phyloP scores from a whole-genome alignment of 2,888 invertebrate genomes.

The Gortyna flavago region DNA sequence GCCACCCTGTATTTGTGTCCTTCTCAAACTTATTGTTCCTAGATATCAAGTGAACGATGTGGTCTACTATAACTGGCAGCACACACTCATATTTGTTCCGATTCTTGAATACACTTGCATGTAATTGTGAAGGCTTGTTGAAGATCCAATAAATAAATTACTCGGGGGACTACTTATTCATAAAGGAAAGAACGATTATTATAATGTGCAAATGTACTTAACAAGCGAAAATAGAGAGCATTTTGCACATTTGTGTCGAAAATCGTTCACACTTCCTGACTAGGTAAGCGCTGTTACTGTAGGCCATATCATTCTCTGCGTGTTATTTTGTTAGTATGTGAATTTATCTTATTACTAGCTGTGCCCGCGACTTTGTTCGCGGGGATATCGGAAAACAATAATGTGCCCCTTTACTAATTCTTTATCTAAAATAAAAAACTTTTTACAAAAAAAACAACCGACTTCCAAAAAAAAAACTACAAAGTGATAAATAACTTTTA shows the following conservation, averaged over 20 bases:
- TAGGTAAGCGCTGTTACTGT: constrained; percentile 5
- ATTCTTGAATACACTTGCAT: background rate
- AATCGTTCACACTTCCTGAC: constrained; percentile 24
- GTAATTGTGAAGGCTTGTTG: background rate
- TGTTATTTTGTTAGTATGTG: background rate
- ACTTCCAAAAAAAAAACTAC: too few species aligned
- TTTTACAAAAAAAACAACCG: too few species aligned
- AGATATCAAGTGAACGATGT: background rate
- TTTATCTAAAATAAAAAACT: too few species aligned
- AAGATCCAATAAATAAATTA: background rate
- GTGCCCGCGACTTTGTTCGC: background rate
- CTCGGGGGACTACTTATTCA: background rate
- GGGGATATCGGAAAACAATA: background rate
- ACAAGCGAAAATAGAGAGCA: constrained; percentile 25
- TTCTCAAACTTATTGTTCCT: background rate
- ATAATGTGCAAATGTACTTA: constrained; percentile 22
- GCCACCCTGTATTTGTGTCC: background rate
- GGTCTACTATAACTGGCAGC: background rate
- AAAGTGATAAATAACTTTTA: too few species aligned
- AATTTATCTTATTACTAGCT: constrained; percentile 8
- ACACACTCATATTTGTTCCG: background rate
- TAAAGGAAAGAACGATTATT: constrained; percentile 5
- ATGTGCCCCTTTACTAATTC: too few species aligned
- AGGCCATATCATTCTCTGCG: constrained; percentile 5
- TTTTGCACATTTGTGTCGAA: constrained; percentile 28